These are phyloP conservation scores for Chymomyza costata DNA, from an alignment of 1,140 invertebrate species.

Conservation along the genomic window DNA sequence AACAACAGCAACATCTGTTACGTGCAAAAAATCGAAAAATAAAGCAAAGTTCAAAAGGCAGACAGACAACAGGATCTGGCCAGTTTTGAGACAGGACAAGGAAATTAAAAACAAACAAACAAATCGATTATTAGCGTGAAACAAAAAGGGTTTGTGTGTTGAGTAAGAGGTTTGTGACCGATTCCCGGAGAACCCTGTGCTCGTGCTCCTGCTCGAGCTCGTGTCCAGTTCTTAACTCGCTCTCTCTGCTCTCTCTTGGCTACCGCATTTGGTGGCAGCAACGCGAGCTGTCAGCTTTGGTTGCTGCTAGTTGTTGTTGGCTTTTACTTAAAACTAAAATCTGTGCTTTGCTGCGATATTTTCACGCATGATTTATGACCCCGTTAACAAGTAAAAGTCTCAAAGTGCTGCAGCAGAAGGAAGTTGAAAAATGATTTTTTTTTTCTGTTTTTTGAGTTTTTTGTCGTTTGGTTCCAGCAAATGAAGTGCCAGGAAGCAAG, in stretches of 20 bases:
- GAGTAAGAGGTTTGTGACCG: constrained; percentile 3
- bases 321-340: constrained; percentile 30
- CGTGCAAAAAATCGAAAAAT: neutral
- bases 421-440: constrained; percentile 72
- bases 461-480: neutral
- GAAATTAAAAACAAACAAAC: constrained; percentile 68
- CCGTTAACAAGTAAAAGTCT: constrained; percentile 72
- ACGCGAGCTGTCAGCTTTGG: too few species aligned
- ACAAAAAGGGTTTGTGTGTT: constrained; percentile 22
- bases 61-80: neutral
- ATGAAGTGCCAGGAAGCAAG: neutral
- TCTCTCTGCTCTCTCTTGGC: too few species aligned
- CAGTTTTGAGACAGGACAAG: constrained; percentile 19
- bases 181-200: too few species aligned
- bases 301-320: constrained; percentile 11
- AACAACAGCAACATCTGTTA: neutral
- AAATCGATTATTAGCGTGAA: constrained; percentile 72
- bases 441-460: too few species aligned
- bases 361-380: constrained; percentile 72
- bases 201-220: too few species aligned
- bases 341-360: constrained; percentile 69
- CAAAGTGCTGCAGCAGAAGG: constrained; percentile 51
- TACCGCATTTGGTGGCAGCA: too few species aligned
- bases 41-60: constrained; percentile 16
- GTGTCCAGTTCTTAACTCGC: too few species aligned